These are phyloP conservation scores for Hafferia zeledoni DNA, from an alignment of 2,797 vertebrate genomes.

Conservation along the genomic window DNA sequence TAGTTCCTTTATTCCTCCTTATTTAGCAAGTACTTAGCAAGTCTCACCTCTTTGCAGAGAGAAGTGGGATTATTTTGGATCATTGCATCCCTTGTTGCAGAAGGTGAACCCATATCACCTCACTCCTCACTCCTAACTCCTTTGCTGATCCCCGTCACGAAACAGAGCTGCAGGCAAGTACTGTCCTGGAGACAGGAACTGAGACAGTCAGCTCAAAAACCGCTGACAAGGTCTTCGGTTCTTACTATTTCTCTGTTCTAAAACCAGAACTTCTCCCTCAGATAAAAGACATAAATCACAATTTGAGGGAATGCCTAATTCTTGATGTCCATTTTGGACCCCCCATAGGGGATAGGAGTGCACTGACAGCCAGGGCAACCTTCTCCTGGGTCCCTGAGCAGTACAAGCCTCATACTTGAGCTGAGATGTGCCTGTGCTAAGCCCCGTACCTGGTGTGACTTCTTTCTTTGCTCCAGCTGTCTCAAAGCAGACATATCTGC, in stretches of 20 bases:
- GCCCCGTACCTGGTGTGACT: not conserved
- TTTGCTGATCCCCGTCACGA: not conserved
- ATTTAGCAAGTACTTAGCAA: not conserved
- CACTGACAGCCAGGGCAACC: not conserved
- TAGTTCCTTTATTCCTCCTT: not conserved
- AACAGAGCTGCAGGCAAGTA: not conserved
- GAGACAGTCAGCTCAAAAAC: not conserved
- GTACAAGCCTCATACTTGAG: not conserved
- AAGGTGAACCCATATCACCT: not conserved
- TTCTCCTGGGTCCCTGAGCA: not conserved
- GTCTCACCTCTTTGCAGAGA: not conserved
- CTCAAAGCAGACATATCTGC: not conserved
- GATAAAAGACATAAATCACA: not conserved
- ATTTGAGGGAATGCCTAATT: not conserved
- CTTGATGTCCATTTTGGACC: not conserved
- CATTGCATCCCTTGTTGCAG: not conserved
- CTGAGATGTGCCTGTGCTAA: not conserved
- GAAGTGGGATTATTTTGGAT: not conserved
- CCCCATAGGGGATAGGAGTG: accelerated
- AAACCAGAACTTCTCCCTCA: not conserved
- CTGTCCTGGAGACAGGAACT: not conserved
- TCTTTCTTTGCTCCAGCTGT: not conserved
- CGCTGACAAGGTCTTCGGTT: not conserved
- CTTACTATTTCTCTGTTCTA: not conserved
- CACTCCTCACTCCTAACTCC: not conserved